Base-by-base conservation (phyloP, 2,888 invertebrate species). In the Helicoverpa assulta region DNA sequence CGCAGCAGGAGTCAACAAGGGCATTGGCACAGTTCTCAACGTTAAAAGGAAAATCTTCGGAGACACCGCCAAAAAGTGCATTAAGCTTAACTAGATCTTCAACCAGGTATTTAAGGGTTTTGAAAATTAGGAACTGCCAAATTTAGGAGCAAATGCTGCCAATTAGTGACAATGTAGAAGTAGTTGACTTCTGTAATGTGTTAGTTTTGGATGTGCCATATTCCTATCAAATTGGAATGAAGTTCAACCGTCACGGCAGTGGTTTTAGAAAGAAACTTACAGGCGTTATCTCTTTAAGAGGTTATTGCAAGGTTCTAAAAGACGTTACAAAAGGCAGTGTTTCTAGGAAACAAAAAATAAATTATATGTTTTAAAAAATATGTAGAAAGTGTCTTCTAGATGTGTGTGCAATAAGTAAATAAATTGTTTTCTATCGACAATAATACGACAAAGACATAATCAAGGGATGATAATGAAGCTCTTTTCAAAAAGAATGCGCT, bases 21-120 rank as follows among this genome's bases (percentile, higher is more conserved):
- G 91, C 0, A 26, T 92, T 14, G 94, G 94, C 57, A 63, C 87
- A 0, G 10, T 93, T 0, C 70, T 83, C 5, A 91, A 92, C 60
- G 60, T 91, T 6, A 95, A 95, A 73, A 89, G 80, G 43, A 91
- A 80, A 70, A 67, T 93, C 12, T 86, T 93, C 3, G 90, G 92
- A 1, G 70, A 70, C 19, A 66, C 54, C 1, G 5, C 86, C 26
- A 75, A 82, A 14, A 80, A 88, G 16, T 89, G 87, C 54, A 70
- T 40, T n/a, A 85, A 82, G 52, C 21, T 63, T 40, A 64, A 55
- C 37, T 69, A 64, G 14, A 19, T 55, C 29, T 62, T 29, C 18
- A 5, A 19, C 6, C 21, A 3, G 18, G 10, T 26, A 19, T 33
- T 40, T 21, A 19, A 29, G 16, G 4, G 8, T 19, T 50, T 10